Conservation (phyloP, 1,140 invertebrate species). For the Philopotamus ludificatus region DNA sequence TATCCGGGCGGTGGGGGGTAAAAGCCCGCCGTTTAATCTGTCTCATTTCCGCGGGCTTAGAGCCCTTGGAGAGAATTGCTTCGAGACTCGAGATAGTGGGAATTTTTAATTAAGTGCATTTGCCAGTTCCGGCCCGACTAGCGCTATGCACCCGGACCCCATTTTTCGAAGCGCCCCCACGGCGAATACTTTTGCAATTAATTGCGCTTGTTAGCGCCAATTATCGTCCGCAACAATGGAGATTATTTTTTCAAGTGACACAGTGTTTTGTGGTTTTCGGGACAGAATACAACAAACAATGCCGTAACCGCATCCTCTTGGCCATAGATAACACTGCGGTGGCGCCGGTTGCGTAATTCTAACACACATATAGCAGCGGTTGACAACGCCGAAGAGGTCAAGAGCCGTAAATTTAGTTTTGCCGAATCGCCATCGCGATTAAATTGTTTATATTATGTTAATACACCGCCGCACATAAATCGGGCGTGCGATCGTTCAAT, state of each 20-base stretch:
- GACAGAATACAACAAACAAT: too few relatives aligned
- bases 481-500: not conserved
- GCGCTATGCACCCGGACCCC: not conserved
- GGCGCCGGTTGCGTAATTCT: too few relatives aligned
- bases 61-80: not conserved
- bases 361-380: too few relatives aligned
- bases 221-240: not conserved
- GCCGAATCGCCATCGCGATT: too few relatives aligned
- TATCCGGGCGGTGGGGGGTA: slow-evolving; percentile 1
- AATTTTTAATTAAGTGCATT: slow-evolving; percentile 28
- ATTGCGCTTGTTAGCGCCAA: not conserved
- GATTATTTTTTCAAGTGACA: not conserved
- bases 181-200: not conserved
- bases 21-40: slow-evolving; percentile 18
- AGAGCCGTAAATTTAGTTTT: too few relatives aligned
- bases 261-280: too few relatives aligned
- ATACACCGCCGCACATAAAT: not conserved
- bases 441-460: not conserved
- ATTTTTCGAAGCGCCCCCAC: too few relatives aligned
- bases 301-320: too few relatives aligned
- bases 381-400: too few relatives aligned
- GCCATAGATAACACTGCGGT: too few relatives aligned
- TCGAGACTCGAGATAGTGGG: slow-evolving; percentile 3
- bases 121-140: not conserved
- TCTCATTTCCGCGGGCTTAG: slow-evolving; percentile 5